phyloP scores from a whole-genome alignment of 2,888 invertebrate species.

The Drosophila cracens region DNA sequence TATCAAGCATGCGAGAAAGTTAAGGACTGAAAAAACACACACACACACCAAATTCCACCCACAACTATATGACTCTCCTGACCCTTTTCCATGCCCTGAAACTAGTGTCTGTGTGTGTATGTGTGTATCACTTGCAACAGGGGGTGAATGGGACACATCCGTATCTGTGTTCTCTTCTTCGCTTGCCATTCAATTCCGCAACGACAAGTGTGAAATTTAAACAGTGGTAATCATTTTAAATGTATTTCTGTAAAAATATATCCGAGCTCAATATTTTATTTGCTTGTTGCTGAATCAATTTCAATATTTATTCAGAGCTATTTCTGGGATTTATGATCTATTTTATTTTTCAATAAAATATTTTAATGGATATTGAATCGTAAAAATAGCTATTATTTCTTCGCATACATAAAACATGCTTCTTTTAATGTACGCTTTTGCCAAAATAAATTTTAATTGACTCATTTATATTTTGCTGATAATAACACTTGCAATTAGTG shows the following conservation, averaged over 20 bases:
- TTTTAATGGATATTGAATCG: background rate
- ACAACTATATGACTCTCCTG: constrained; percentile 35
- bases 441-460: background rate
- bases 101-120: constrained; percentile 8
- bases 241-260: constrained; percentile 1
- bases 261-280: background rate
- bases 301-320: background rate
- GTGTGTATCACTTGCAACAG: constrained; percentile 15
- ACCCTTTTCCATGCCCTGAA: constrained; percentile 26
- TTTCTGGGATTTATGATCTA: background rate
- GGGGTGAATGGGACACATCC: constrained; percentile 26
- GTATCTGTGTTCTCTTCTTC: constrained; percentile 51
- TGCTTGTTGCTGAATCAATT: background rate
- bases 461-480: background rate
- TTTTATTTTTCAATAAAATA: background rate
- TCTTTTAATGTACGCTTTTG: background rate
- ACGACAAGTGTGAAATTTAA: constrained; percentile 16
- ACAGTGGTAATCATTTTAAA: constrained; percentile 44
- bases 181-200: constrained; percentile 60
- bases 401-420: background rate
- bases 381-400: background rate
- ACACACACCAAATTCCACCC: constrained; percentile 23
- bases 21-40: constrained; percentile 40
- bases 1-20: constrained; percentile 53
- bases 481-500: background rate